Base-by-base conservation (phyloP, 2,113 vertebrate species). In the Saccopteryx bilineata region DNA sequence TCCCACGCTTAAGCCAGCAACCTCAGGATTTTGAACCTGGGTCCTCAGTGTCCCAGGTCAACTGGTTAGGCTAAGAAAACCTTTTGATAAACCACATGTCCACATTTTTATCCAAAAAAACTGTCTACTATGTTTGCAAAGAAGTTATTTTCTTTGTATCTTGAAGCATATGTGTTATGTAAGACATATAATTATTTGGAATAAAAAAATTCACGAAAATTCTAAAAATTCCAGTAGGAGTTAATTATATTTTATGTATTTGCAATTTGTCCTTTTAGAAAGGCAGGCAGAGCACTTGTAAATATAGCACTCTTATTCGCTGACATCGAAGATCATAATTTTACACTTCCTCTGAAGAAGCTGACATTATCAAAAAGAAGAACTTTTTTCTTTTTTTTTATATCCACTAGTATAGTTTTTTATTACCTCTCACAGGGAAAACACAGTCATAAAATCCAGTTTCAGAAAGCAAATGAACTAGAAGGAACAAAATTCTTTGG, bases 321-420 rank as follows among this genome's bases (percentile, higher is more conserved):
- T 91, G 87, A 79, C 58, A 93, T 50, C 63, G n/a, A 91, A 71
- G 24, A 75, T 56, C 28, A 18, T n/a, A 78, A 89, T 90, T 97
- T 87, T 82, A 90, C 4, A 68, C 48, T 93, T 93, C 26, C 75
- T 26, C 14, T 66, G 33, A 86, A 95, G 54, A 96, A 93, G 58
- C 15, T 90, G 61, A 87, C 50, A 80, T 78, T 68, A 84, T 76
- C 63, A 91, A 50, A 96, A 68, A 94, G 63, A 58, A 95, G 46
- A 80, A 61, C 5, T 31, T 90, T 91, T 82, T 19, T 69, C 75
- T 56, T 87, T 69, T 91, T 69, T 80, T 56, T 87, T 69, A 78
- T n/a, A 72, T 50, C 5, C 24, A 69, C 46, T 58, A 33, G 15
- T 50, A 78, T 60, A 26, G 72, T 61, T 76, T 74, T 52, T 79